Evolutionary conservation across 2,113 vertebrate genomes (phyloP).

Genomic region (Callipepla squamata): DNA sequence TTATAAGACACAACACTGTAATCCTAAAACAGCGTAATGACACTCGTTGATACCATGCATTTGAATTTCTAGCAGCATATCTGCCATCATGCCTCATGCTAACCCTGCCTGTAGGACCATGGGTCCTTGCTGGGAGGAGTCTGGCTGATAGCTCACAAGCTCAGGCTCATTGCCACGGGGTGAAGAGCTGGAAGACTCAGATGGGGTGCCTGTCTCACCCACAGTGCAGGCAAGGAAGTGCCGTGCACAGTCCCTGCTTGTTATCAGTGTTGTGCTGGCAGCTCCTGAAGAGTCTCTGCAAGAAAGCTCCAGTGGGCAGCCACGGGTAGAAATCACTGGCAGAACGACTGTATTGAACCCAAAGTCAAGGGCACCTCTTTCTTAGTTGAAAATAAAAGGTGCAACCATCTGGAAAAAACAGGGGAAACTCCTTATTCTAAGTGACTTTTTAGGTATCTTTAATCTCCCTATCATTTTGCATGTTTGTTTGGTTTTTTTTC

Average conservation of each 20-base stretch:
- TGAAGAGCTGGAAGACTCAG: not conserved
- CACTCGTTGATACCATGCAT: not conserved
- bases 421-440: not conserved
- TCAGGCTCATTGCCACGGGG: not conserved
- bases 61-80: not conserved
- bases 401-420: not conserved
- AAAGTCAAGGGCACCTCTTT: not conserved
- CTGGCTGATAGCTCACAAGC: not conserved
- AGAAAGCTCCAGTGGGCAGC: not conserved
- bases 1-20: not conserved
- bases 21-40: not conserved
- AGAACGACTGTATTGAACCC: rapidly evolving
- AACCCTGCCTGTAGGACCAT: not conserved
- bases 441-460: not conserved
- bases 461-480: not conserved
- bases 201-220: rapidly evolving
- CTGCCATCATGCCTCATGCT: not conserved
- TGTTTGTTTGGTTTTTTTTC: not conserved
- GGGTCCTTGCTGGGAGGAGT: not conserved
- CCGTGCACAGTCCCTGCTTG: not conserved
- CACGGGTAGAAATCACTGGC: not conserved
- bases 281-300: not conserved
- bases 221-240: not conserved
- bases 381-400: not conserved
- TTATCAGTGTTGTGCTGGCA: not conserved